phyloP scores from a whole-genome alignment of 2,113 vertebrate species.

The Chlamydotis undulata region DNA sequence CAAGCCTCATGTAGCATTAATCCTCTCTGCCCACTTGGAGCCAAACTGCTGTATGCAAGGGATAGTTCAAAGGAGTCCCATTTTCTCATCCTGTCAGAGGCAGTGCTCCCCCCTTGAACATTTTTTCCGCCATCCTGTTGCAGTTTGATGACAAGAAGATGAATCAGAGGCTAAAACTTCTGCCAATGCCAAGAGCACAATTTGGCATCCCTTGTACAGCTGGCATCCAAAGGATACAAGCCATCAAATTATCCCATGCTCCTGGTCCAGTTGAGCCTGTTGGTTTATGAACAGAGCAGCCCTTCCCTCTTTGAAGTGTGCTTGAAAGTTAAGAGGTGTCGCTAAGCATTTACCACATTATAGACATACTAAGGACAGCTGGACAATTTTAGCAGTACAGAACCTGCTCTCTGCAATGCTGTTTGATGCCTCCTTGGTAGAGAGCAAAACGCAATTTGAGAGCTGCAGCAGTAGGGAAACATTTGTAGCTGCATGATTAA shows the following conservation, averaged over 20 bases:
- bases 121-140: neutral
- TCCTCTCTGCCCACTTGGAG: neutral
- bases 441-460: neutral
- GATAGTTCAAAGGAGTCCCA: neutral
- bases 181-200: neutral
- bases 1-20: neutral
- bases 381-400: neutral
- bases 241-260: neutral
- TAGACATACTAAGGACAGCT: neutral
- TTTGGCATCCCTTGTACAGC: neutral
- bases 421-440: neutral
- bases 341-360: neutral
- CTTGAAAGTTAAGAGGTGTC: neutral
- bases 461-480: neutral
- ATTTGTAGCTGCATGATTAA: neutral
- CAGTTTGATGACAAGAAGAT: slow-evolving; percentile 20
- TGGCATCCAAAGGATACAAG: neutral
- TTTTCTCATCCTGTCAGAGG: neutral
- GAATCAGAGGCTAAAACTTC: neutral
- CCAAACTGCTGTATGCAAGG: neutral
- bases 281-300: neutral
- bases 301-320: neutral
- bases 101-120: neutral
- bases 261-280: neutral
- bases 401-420: neutral